A percentile compares a stretch with the other conserved stretches of the same genome.
phyloP scores from a whole-genome alignment of 2,888 invertebrate species.

The Diogma glabrata region DNA sequence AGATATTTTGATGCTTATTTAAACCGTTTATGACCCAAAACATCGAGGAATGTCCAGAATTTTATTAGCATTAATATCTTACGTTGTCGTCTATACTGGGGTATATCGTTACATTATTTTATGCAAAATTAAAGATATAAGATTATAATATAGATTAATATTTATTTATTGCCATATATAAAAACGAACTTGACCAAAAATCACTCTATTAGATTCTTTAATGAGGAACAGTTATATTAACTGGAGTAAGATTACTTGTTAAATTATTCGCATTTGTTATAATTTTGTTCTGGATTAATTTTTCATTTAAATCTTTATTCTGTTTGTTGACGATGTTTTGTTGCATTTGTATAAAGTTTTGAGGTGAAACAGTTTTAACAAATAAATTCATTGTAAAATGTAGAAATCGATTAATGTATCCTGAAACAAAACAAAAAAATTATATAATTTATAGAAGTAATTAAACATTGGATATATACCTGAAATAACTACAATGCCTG shows the following conservation, averaged over 20 bases:
- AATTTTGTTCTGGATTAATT: background rate
- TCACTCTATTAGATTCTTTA: background rate
- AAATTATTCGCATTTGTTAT: background rate
- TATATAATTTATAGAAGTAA: background rate
- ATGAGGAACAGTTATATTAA: background rate
- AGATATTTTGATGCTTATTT: too few relatives aligned
- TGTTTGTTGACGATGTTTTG: background rate
- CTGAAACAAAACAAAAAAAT: background rate
- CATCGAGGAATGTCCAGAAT: too few relatives aligned
- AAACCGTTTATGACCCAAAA: too few relatives aligned
- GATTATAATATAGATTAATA: too few relatives aligned
- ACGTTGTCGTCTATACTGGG: too few relatives aligned
- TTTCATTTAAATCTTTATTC: background rate
- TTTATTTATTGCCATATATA: too few relatives aligned
- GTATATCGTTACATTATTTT: too few relatives aligned
- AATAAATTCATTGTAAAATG: background rate
- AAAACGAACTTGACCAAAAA: too few relatives aligned
- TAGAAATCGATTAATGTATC: background rate
- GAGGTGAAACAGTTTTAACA: background rate
- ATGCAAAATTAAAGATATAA: too few relatives aligned
- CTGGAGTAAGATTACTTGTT: constrained; percentile 1
- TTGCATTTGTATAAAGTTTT: background rate
- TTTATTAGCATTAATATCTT: too few relatives aligned
- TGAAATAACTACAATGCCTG: constrained; percentile 84
- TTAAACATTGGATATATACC: constrained; percentile 33